Evolutionary conservation across 1,140 invertebrate genomes (phyloP).

Genomic region (Lerema accius): DNA sequence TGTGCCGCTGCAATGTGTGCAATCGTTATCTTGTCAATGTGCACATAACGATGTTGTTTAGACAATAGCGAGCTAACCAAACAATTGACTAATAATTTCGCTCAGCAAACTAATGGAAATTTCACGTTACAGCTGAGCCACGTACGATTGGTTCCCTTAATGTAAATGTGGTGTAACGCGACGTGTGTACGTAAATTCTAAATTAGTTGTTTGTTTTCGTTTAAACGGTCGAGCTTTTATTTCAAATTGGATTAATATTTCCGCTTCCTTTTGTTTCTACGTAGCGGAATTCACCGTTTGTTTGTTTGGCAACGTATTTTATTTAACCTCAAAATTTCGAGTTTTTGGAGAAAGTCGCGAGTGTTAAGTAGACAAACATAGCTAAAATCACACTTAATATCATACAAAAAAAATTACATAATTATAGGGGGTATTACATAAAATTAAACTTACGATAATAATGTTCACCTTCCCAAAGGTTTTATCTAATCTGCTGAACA

Average conservation of each 20-base stretch:
- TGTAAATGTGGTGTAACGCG: slow-evolving; percentile 59
- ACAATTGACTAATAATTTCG: slow-evolving; percentile 74
- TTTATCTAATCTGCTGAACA: background rate
- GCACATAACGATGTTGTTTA: slow-evolving; percentile 60
- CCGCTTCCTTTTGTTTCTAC: background rate
- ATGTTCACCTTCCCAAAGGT: too few relatives aligned
- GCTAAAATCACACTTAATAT: too few relatives aligned
- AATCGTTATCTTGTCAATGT: slow-evolving; percentile 56
- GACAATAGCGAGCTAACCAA: slow-evolving; percentile 60
- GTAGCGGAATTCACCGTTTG: too few relatives aligned
- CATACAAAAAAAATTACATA: background rate
- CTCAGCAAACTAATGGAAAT: slow-evolving; percentile 71
- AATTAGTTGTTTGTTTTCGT: slow-evolving; percentile 50
- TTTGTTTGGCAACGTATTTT: too few relatives aligned
- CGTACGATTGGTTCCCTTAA: slow-evolving; percentile 62
- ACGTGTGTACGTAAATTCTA: slow-evolving; percentile 46
- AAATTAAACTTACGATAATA: too few relatives aligned
- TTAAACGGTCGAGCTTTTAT: slow-evolving; percentile 42
- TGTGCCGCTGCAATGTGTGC: slow-evolving; percentile 39
- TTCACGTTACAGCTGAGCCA: slow-evolving; percentile 51
- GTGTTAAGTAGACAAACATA: too few relatives aligned
- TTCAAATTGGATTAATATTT: slow-evolving; percentile 40
- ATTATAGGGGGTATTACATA: too few relatives aligned
- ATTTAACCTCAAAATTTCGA: too few relatives aligned
- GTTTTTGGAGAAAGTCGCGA: too few relatives aligned